Evolutionary conservation across 1,140 invertebrate genomes (phyloP).

Genomic region (Euura lappo): DNA sequence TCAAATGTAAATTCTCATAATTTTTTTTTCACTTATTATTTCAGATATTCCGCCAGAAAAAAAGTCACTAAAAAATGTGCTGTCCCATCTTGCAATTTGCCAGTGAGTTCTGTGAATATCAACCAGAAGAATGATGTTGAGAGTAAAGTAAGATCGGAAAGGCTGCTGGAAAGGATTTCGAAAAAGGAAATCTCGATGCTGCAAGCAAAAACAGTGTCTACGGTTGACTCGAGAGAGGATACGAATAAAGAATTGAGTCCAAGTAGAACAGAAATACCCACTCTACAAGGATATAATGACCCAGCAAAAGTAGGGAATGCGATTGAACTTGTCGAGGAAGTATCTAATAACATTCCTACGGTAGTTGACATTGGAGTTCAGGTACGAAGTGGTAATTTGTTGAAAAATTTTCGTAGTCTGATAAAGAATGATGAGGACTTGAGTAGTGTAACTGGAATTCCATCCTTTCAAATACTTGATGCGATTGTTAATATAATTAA

Average conservation of each 20-base stretch:
- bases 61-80: background rate
- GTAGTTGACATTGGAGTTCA: background rate
- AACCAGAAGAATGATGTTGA: background rate
- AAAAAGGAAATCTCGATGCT: background rate
- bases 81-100: background rate
- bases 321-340: background rate
- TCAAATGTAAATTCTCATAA: background rate
- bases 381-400: background rate
- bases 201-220: background rate
- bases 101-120: background rate
- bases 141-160: background rate
- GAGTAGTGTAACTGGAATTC: background rate
- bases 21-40: background rate
- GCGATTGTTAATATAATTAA: background rate
- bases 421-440: background rate
- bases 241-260: background rate
- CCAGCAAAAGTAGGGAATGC: background rate
- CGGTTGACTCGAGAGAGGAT: background rate
- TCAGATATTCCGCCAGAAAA: background rate
- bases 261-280: background rate
- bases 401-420: background rate
- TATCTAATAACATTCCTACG: background rate
- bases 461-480: background rate
- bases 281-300: background rate
- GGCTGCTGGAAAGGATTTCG: background rate